Conservation (phyloP, 2,113 vertebrate species). For the Rhinopomastus cyanomelas region DNA sequence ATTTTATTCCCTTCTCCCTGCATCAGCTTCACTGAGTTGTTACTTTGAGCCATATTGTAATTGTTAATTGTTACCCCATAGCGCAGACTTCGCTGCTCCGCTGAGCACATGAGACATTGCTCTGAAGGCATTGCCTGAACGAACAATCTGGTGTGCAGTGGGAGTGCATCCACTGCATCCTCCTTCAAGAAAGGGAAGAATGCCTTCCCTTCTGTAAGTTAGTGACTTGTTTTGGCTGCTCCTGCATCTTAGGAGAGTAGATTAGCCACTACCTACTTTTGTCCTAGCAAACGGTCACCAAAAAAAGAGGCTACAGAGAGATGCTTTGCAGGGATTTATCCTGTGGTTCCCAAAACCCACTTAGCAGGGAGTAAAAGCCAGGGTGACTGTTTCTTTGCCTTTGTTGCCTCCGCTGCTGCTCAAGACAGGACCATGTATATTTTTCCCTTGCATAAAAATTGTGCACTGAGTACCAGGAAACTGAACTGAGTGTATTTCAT, state of each 20-base stretch:
- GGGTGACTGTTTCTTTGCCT: neutral
- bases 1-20: neutral
- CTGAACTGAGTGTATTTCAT: neutral
- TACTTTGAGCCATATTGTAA: neutral
- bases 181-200: neutral
- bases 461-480: neutral
- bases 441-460: neutral
- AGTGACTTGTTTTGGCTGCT: neutral
- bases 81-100: neutral
- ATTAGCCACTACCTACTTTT: neutral
- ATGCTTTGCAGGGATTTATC: neutral
- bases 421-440: rapidly evolving
- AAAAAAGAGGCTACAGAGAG: neutral
- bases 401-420: neutral
- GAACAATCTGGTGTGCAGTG: neutral
- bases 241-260: neutral
- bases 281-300: neutral
- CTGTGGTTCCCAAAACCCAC: neutral
- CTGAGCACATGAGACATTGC: neutral
- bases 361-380: neutral
- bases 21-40: neutral
- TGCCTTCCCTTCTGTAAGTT: neutral
- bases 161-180: neutral
- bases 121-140: neutral
- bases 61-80: neutral